phyloP scores from a whole-genome alignment of 2,113 vertebrate genomes.

The Mugil cephalus region DNA sequence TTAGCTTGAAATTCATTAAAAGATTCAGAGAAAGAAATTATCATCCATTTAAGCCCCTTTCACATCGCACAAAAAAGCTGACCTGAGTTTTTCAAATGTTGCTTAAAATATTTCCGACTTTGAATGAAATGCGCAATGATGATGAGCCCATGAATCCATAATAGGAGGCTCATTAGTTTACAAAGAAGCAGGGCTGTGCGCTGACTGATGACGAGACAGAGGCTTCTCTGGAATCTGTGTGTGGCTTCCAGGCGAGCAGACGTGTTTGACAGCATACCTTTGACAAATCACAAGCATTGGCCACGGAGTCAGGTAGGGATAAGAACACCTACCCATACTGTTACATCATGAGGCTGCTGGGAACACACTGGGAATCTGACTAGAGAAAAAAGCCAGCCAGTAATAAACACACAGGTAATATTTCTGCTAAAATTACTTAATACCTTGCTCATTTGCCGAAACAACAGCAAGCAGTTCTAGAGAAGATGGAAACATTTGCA shows the following conservation, averaged over 20 bases:
- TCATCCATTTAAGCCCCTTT: too few relatives aligned
- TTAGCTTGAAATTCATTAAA: background rate
- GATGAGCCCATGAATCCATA: too few relatives aligned
- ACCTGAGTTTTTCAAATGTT: too few relatives aligned
- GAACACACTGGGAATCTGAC: constrained; percentile 8
- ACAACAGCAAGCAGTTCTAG: constrained; percentile 2
- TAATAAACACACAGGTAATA: background rate
- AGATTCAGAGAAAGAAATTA: background rate
- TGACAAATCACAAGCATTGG: too few relatives aligned
- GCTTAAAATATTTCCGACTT: too few relatives aligned
- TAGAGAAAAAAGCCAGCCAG: background rate
- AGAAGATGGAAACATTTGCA: background rate
- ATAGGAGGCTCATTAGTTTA: too few relatives aligned
- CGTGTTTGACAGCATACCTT: background rate
- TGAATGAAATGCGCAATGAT: too few relatives aligned
- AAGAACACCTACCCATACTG: background rate
- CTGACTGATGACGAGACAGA: background rate
- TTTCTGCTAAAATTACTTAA: background rate
- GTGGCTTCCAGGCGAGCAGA: background rate
- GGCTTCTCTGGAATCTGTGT: background rate
- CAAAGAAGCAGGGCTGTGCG: background rate
- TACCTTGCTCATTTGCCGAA: constrained; percentile 6
- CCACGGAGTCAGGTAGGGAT: background rate
- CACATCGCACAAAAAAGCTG: too few relatives aligned
- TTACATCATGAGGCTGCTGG: background rate